Evolutionary conservation across 2,888 invertebrate species (phyloP).

Genomic region (Polietes domitor): DNA sequence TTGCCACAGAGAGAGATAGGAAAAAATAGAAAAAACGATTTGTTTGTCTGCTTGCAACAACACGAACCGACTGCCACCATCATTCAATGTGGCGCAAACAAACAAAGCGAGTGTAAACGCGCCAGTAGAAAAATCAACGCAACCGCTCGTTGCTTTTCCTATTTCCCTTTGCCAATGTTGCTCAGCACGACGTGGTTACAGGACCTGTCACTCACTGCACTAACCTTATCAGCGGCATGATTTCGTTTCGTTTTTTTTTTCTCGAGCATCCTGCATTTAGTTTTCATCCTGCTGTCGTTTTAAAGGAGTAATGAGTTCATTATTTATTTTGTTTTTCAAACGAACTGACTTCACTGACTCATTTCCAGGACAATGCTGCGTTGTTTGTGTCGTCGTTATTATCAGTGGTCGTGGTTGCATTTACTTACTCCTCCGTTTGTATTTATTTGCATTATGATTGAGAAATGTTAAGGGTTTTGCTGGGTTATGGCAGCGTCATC

Average conservation of each 20-base stretch:
- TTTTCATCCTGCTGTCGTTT: neutral
- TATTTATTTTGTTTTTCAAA: slow-evolving; percentile 20
- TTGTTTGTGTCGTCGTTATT: slow-evolving; percentile 11
- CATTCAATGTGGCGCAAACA: neutral
- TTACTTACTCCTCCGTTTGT: slow-evolving; percentile 1
- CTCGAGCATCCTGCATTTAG: neutral
- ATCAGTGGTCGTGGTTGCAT: slow-evolving; percentile 3
- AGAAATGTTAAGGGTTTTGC: neutral
- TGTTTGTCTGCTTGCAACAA: slow-evolving; percentile 7
- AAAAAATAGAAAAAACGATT: neutral
- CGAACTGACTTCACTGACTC: neutral
- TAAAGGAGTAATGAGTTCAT: slow-evolving; percentile 1
- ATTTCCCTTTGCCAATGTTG: neutral
- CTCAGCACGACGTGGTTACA: neutral
- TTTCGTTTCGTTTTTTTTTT: neutral
- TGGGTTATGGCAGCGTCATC: neutral
- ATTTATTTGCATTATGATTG: slow-evolving; percentile 27
- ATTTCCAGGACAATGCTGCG: neutral
- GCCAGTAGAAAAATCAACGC: neutral
- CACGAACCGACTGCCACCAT: neutral
- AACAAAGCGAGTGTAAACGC: neutral
- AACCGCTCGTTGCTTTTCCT: neutral
- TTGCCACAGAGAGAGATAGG: neutral
- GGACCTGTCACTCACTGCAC: neutral
- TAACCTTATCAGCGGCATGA: slow-evolving; percentile 23